A percentile compares a stretch with the other conserved stretches of the same genome.
Evolutionary conservation across 2,888 invertebrate species (phyloP).

Genomic region (Lepidocyrtoides sp.): DNA sequence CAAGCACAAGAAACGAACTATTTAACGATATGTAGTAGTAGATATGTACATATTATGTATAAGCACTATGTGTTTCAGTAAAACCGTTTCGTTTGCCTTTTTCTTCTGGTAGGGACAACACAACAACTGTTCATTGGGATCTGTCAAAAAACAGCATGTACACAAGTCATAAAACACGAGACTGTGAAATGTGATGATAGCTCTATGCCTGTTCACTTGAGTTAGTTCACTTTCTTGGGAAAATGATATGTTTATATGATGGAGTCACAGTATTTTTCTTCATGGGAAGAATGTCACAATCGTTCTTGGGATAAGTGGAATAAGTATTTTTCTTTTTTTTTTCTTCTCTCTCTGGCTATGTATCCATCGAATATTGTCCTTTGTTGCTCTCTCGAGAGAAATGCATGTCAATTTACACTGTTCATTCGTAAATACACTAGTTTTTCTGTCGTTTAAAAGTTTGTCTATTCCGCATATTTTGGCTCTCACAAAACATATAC

Average conservation of each 20-base stretch:
- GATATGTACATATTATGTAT: not conserved
- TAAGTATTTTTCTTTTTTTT: not conserved
- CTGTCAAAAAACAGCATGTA: constrained; percentile 68
- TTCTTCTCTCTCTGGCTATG: not conserved
- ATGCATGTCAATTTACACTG: not conserved
- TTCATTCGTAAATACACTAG: not conserved
- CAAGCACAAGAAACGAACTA: not conserved
- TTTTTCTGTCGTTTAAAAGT: constrained; percentile 15
- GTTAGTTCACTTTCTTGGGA: not conserved
- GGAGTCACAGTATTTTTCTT: constrained; percentile 18
- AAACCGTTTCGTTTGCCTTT: too few species aligned
- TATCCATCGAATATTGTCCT: not conserved
- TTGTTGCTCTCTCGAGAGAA: constrained; percentile 44
- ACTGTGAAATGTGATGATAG: constrained; percentile 50
- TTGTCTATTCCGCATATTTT: not conserved
- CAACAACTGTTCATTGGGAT: constrained; percentile 51
- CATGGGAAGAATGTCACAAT: constrained; percentile 6
- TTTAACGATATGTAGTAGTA: not conserved
- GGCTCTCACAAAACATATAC: not conserved
- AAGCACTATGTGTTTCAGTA: not conserved
- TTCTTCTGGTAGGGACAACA: constrained; percentile 25
- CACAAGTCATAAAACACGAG: constrained; percentile 74
- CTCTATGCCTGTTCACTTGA: constrained; percentile 11
- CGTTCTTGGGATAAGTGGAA: not conserved
- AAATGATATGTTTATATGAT: constrained; percentile 23